Evolutionary conservation across 2,113 vertebrate genomes (phyloP).

Genomic region (Hiodon tergisus): DNA sequence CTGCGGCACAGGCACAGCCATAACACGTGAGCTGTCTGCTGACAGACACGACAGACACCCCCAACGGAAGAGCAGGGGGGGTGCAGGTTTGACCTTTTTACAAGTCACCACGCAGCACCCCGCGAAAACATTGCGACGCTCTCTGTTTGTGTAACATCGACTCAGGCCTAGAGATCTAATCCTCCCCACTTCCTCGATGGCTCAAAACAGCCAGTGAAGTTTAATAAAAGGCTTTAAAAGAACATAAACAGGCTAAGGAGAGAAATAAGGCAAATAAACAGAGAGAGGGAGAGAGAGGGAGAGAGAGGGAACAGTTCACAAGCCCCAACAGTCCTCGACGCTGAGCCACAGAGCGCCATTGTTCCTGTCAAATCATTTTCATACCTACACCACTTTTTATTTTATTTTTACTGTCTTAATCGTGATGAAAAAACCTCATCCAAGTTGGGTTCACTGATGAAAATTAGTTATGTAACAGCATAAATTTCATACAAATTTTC

Average conservation of each 20-base stretch:
- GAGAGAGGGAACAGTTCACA: neutral
- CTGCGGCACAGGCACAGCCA: neutral
- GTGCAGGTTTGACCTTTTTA: neutral
- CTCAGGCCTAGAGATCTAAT: slow-evolving; percentile 11
- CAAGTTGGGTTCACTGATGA: too few species aligned
- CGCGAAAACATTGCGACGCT: neutral
- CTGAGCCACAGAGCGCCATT: too few species aligned
- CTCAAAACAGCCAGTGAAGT: slow-evolving; percentile 19
- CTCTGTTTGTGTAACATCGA: slow-evolving; percentile 14
- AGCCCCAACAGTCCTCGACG: neutral
- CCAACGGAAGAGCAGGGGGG: neutral
- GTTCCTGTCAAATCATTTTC: too few species aligned
- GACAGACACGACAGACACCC: neutral
- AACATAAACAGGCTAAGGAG: slow-evolving; percentile 30
- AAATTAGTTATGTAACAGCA: too few species aligned
- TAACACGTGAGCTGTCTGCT: neutral
- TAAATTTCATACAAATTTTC: too few species aligned
- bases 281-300: neutral
- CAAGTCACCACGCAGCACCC: neutral
- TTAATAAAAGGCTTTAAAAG: slow-evolving; percentile 29
- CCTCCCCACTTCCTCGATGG: slow-evolving; percentile 23
- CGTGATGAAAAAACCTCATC: too few species aligned
- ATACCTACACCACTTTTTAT: too few species aligned
- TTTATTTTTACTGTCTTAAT: too few species aligned
- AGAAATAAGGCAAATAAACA: slow-evolving; percentile 29